Evolutionary conservation across 2,797 vertebrate genomes (phyloP).

Genomic region (Epinephelus coioides): DNA sequence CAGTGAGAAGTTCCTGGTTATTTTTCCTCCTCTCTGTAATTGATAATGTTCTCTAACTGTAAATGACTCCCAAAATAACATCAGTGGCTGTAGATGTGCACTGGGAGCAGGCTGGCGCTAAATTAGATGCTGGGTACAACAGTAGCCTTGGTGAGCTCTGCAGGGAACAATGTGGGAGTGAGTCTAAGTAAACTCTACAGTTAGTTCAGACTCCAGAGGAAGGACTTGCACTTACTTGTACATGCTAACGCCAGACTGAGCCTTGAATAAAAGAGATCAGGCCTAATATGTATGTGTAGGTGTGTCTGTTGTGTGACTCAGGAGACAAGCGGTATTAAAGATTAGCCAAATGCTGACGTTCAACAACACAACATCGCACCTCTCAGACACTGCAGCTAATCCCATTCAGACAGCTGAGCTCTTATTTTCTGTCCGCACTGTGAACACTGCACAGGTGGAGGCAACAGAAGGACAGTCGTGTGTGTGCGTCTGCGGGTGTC

Average conservation of each 20-base stretch:
- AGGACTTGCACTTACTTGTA: constrained; percentile 9
- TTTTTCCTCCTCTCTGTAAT: constrained; percentile 14
- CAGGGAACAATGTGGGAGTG: constrained; percentile 48
- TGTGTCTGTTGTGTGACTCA: constrained; percentile 17
- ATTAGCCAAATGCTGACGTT: constrained; percentile 34
- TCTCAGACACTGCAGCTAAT: constrained; percentile 31
- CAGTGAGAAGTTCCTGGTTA: constrained; percentile 26
- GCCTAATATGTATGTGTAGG: not conserved
- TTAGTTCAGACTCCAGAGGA: not conserved
- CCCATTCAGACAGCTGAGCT: constrained; percentile 39
- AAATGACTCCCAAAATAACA: constrained; percentile 43
- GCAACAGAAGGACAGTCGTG: not conserved
- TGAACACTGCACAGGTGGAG: not conserved
- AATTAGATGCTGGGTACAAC: constrained; percentile 28
- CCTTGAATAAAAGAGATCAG: not conserved
- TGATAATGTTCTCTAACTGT: constrained; percentile 24
- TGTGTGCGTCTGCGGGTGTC: constrained; percentile 18
- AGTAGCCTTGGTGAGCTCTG: constrained; percentile 55
- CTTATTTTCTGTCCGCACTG: constrained; percentile 7
- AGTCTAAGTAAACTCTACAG: constrained; percentile 40
- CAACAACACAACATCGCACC: constrained; percentile 19
- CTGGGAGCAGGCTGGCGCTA: constrained; percentile 28
- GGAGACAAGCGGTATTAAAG: constrained; percentile 8
- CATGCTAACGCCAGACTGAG: not conserved
- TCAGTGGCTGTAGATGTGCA: constrained; percentile 1